Conservation (phyloP, 2,888 invertebrate genomes). For the Listrodromus nycthemerus region DNA sequence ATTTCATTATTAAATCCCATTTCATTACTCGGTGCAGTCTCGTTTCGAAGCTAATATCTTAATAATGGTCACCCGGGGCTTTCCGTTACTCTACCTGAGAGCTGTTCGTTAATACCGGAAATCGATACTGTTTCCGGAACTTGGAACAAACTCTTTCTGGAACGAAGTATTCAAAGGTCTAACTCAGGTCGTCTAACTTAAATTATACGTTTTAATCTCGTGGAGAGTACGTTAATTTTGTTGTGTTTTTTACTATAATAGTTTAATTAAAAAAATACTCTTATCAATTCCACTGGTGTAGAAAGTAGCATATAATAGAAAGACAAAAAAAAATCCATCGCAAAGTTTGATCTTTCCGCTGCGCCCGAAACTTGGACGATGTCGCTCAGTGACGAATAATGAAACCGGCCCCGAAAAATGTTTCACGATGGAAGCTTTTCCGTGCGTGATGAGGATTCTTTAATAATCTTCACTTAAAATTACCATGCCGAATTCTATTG, state of each 20-base stretch:
- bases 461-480: background rate
- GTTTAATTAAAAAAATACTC: background rate
- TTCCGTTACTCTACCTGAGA: too few relatives aligned
- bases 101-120: too few relatives aligned
- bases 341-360: constrained; percentile 4
- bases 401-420: background rate
- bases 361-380: background rate
- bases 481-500: background rate
- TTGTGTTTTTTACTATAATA: too few relatives aligned
- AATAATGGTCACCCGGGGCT: too few relatives aligned
- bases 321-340: background rate
- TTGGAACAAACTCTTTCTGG: too few relatives aligned
- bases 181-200: background rate
- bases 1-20: too few relatives aligned
- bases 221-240: background rate
- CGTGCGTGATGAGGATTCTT: background rate
- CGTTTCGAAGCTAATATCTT: background rate
- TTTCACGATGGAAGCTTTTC: background rate
- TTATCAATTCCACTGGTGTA: background rate
- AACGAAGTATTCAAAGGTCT: too few relatives aligned
- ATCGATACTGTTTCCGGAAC: too few relatives aligned
- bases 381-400: background rate
- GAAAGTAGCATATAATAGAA: background rate
- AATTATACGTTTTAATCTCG: background rate
- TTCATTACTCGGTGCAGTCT: background rate